Conservation (phyloP, 2,797 vertebrate species). For the Rhinogobio ventralis region DNA sequence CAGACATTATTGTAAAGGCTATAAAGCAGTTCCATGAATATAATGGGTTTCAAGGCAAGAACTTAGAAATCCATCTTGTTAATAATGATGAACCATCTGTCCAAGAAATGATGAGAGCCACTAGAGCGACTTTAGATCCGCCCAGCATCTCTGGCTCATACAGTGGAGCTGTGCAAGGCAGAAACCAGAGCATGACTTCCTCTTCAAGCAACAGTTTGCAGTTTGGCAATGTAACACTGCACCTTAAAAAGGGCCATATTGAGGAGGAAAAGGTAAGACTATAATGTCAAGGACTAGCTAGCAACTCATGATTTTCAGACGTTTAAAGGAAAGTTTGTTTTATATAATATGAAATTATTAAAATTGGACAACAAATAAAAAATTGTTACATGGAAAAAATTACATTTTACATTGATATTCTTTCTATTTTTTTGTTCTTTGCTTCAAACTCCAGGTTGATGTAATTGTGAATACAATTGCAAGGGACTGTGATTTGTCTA, state of each 20-base stretch:
- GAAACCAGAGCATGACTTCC: background rate
- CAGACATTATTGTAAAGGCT: constrained; percentile 74
- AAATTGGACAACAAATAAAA: too few relatives aligned
- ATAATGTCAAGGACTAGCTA: background rate
- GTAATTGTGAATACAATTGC: constrained; percentile 79
- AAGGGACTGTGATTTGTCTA: accelerated
- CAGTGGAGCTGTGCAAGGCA: background rate
- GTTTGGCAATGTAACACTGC: constrained; percentile 64
- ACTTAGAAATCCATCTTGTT: constrained; percentile 71
- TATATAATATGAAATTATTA: too few relatives aligned
- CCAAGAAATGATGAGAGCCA: constrained; percentile 77
- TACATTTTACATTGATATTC: too few relatives aligned
- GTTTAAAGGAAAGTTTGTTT: background rate
- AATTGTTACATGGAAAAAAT: too few relatives aligned
- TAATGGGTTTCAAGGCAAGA: accelerated
- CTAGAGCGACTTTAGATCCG: constrained; percentile 51
- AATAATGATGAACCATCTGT: constrained; percentile 82
- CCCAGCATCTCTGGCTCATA: background rate
- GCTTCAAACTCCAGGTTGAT: constrained; percentile 74
- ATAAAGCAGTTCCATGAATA: constrained; percentile 51
- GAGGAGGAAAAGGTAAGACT: constrained; percentile 77
- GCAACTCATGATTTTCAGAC: too few relatives aligned
- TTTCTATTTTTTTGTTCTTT: background rate
- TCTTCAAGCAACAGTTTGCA: background rate
- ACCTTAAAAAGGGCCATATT: constrained; percentile 67